Evolutionary conservation across 2,888 invertebrate genomes (phyloP).

Genomic region (Eristalis pertinax): DNA sequence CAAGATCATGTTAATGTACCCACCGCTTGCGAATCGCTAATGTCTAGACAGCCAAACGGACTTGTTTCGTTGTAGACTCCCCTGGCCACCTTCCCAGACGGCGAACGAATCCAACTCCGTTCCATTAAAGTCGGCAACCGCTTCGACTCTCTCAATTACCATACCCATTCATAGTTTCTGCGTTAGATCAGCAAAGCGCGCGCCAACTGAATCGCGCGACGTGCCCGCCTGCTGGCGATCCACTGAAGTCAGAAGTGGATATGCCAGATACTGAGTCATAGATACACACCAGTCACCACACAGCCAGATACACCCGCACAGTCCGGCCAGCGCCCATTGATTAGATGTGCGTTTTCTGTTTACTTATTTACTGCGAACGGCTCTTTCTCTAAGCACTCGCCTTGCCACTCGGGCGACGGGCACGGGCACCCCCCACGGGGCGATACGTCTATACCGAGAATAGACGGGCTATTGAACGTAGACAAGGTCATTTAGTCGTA

Average conservation of each 20-base stretch:
- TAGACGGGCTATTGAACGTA: conserved; percentile 60
- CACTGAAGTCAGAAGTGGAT: conserved; percentile 23
- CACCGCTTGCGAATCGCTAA: conserved; percentile 14
- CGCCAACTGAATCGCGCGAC: conserved; percentile 1
- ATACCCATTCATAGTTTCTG: conserved; percentile 55
- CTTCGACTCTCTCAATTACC: conserved; percentile 2
- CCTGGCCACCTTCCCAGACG: background rate
- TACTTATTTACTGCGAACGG: conserved; percentile 24
- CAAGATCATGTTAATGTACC: conserved; percentile 54
- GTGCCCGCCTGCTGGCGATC: conserved; percentile 11
- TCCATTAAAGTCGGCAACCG: background rate
- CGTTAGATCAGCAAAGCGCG: conserved; percentile 52
- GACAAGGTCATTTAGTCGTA: conserved; percentile 64
- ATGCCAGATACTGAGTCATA: conserved; percentile 51
- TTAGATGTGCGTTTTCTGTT: conserved; percentile 56
- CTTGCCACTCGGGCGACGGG: background rate
- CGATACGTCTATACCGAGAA: conserved; percentile 39
- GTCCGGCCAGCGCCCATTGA: conserved; percentile 19
- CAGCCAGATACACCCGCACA: background rate
- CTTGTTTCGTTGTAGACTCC: conserved; percentile 10
- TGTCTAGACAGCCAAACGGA: conserved; percentile 54
- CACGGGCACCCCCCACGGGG: conserved; percentile 23
- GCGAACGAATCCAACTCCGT: background rate
- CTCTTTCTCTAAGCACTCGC: conserved; percentile 32
- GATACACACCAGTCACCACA: conserved; percentile 10